Evolutionary conservation across 1,140 invertebrate genomes (phyloP).

Genomic region (Hyles euphorbiae): DNA sequence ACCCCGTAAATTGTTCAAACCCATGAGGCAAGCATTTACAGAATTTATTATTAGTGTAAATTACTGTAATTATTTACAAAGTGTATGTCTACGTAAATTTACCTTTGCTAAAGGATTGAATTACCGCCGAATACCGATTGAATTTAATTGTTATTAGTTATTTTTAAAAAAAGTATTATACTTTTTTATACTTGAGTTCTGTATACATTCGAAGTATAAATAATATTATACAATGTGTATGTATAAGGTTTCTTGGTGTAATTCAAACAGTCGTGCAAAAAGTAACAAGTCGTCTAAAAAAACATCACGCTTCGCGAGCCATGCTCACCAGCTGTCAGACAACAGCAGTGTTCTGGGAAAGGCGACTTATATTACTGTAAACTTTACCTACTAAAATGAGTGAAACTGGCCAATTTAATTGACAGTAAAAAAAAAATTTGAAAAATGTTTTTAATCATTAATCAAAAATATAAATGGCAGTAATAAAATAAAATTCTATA

Average conservation of each 20-base stretch:
- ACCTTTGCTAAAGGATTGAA: too few relatives aligned
- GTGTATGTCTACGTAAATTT: too few relatives aligned
- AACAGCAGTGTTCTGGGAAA: conserved; percentile 12
- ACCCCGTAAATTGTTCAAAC: conserved; percentile 5
- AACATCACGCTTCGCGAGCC: conserved; percentile 59
- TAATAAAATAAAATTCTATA: conserved; percentile 63
- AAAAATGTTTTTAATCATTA: conserved; percentile 24
- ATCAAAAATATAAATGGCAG: conserved; percentile 56
- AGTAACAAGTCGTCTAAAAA: conserved; percentile 44
- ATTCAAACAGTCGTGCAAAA: conserved; percentile 50
- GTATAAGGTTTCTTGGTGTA: conserved; percentile 59
- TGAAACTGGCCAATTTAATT: conserved; percentile 3
- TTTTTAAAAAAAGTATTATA: too few relatives aligned
- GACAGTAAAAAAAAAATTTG: conserved; percentile 16
- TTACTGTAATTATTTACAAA: conserved; percentile 5
- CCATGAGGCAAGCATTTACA: conserved; percentile 7
- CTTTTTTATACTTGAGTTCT: too few relatives aligned
- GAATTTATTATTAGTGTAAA: conserved; percentile 8
- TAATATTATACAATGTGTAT: not conserved
- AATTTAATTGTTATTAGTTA: too few relatives aligned
- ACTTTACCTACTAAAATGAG: not conserved
- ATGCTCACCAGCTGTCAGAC: conserved; percentile 53
- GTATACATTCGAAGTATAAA: too few relatives aligned
- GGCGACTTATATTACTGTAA: not conserved
- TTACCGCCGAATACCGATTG: too few relatives aligned